Conservation (phyloP, 2,113 vertebrate genomes). For the Tringa solitaria region DNA sequence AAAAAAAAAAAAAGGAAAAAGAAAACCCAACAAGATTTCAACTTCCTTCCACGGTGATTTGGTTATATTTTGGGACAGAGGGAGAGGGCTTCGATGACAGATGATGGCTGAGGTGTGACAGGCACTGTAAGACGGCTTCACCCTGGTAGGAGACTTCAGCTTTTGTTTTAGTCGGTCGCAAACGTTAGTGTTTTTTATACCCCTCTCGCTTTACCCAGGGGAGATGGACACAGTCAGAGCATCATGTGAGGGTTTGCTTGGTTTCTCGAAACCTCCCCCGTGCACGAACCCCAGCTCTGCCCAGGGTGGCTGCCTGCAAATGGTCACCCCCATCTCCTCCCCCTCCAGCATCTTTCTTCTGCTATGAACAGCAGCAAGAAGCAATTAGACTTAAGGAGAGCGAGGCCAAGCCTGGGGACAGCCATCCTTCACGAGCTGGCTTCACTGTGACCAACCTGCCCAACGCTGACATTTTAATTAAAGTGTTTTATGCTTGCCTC, state of each 20-base stretch:
- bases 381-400: not conserved
- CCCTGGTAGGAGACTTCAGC: not conserved
- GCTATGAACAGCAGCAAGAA: not conserved
- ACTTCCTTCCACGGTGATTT: not conserved
- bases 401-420: not conserved
- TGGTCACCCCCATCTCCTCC: no score
- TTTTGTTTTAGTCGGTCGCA: not conserved
- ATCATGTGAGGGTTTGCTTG: fast-evolving
- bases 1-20: no score
- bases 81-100: not conserved
- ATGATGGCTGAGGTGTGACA: not conserved
- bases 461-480: not conserved
- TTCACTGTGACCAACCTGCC: not conserved
- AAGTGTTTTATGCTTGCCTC: not conserved
- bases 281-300: not conserved
- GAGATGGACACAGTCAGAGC: not conserved
- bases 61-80: not conserved
- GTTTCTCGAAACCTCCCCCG: fast-evolving
- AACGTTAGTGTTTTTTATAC: fast-evolving
- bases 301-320: no score
- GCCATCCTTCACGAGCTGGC: not conserved
- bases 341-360: not conserved
- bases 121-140: not conserved
- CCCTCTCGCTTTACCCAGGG: fast-evolving
- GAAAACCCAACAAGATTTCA: not conserved